Base-by-base conservation (phyloP, 1,140 invertebrate species). In the Mizuhopecten yessoensis region DNA sequence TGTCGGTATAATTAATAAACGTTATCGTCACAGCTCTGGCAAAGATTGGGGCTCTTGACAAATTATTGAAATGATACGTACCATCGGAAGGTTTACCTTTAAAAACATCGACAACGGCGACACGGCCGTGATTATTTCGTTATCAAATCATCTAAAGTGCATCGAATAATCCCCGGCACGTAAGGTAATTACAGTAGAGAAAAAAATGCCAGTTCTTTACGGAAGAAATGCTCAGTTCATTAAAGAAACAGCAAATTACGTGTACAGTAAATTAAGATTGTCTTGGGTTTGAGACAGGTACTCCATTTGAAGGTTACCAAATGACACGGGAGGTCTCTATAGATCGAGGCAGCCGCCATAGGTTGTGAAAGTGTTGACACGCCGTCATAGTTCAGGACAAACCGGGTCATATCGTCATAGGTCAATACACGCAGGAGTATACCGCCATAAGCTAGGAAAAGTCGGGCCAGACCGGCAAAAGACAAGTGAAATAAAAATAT, bases 91-190 rank as follows among this genome's bases (percentile, higher is more conserved):
- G n/a, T 75, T 75, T 75, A 75, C 57, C 57, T 75, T 75, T 29
- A 75, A 75, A n/a, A 29, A 29, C n/a, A 29, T 75, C 5, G 1
- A 75, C 23, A 29, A 75, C 57, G 57, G 29, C 57, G 29, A 75
- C 2, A 9, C 29, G 57, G 23, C 57, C 5, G 57, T 29, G n/a
- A 29, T 29, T 29, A 29, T 75, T 29, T 75, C 57, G 57, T 75
- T 75, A 75, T 75, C 57, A 75, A 75, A 75, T 75, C 57, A 75
- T n/a, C 57, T 75, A 75, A n/a, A 75, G 29, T 75, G 11, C 57
- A 75, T 75, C n/a, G 57, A 75, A 29, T 75, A 29, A n/a, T 23
- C 57, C n/a, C 29, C 57, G 29, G 29, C 57, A 75, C 57, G n/a
- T 75, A 75, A 75, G 23, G 57, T 29, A 75, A 75, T 75, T 75